A percentile compares a stretch with the other conserved stretches of the same genome.
phyloP scores from a whole-genome alignment of 2,113 vertebrate genomes.

The Trinectes maculatus region DNA sequence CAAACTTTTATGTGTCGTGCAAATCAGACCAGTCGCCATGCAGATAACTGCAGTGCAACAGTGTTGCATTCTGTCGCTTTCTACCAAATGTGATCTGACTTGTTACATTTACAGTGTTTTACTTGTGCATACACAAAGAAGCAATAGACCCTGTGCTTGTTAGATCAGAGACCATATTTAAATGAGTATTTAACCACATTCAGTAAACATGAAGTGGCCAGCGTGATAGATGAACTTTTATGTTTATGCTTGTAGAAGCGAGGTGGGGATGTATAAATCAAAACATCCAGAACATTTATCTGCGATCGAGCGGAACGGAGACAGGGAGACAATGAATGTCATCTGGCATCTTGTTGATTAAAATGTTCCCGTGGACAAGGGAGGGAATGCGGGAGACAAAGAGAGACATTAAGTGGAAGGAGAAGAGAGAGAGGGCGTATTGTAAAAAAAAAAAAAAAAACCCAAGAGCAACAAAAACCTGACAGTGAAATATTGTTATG shows the following conservation, averaged over 20 bases:
- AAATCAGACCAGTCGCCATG: not conserved
- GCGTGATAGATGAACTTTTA: slow-evolving; percentile 66
- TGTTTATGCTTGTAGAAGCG: slow-evolving; percentile 63
- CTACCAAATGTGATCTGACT: not conserved
- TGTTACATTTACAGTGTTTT: slow-evolving; percentile 23
- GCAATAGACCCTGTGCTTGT: slow-evolving; percentile 28
- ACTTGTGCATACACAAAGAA: slow-evolving; percentile 10
- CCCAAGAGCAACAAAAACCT: slow-evolving; percentile 43
- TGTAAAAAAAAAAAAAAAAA: slow-evolving; percentile 32
- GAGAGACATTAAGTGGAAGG: slow-evolving; percentile 38
- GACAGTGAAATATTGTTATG: slow-evolving; percentile 73
- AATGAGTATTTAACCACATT: slow-evolving; percentile 77
- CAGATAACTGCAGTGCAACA: not conserved
- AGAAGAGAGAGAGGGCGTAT: slow-evolving; percentile 34
- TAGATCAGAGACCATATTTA: slow-evolving; percentile 68
- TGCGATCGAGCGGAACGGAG: slow-evolving; percentile 48
- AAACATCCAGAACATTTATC: slow-evolving; percentile 48
- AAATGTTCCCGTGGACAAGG: slow-evolving; percentile 49
- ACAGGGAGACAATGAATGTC: slow-evolving; percentile 65
- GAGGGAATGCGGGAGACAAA: slow-evolving; percentile 42
- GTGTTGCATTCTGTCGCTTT: not conserved
- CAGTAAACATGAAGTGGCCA: slow-evolving; percentile 52
- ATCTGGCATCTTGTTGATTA: slow-evolving; percentile 70
- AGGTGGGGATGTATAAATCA: slow-evolving; percentile 69
- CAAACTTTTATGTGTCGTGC: not conserved